Percentiles rank a stretch among this genome's conserved stretches.
phyloP scores from a whole-genome alignment of 2,113 vertebrate genomes.

The Oryzias curvinotus region DNA sequence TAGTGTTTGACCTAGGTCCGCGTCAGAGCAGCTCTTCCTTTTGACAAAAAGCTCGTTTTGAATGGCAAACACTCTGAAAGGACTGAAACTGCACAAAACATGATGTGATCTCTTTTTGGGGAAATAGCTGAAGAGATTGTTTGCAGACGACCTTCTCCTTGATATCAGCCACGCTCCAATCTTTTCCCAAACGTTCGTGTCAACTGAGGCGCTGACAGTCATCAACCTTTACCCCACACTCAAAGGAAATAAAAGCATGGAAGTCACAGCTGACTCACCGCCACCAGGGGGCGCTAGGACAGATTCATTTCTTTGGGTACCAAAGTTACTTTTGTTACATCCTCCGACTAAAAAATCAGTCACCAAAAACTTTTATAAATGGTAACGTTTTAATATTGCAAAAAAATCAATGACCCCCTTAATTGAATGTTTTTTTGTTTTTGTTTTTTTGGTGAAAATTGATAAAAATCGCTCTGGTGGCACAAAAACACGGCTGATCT shows the following conservation, averaged over 20 bases:
- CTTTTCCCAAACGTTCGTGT: conserved; percentile 34
- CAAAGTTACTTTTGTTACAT: not conserved
- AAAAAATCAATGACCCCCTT: not conserved
- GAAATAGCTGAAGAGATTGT: conserved; percentile 70
- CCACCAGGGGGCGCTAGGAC: conserved; percentile 10
- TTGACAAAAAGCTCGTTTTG: conserved; percentile 51
- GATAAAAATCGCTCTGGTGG: not conserved
- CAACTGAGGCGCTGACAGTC: conserved; percentile 32
- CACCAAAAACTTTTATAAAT: conserved; percentile 5
- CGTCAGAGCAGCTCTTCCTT: conserved; percentile 58
- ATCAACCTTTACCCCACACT: conserved; percentile 32
- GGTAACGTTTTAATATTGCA: not conserved
- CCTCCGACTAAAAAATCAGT: not conserved
- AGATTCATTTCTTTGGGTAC: conserved; percentile 21
- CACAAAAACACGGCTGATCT: conserved; percentile 2
- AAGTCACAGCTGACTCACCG: conserved; percentile 23
- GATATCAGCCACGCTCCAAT: conserved; percentile 51
- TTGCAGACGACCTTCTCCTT: conserved; percentile 47
- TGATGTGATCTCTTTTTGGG: conserved; percentile 61
- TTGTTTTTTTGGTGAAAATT: not conserved
- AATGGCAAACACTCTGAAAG: conserved; percentile 55
- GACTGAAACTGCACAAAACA: conserved; percentile 51
- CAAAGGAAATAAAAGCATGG: conserved; percentile 25
- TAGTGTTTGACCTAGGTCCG: conserved; percentile 62
- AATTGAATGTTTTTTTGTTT: not conserved